Conservation (phyloP, 1,140 invertebrate genomes). For the Venturia canescens region DNA sequence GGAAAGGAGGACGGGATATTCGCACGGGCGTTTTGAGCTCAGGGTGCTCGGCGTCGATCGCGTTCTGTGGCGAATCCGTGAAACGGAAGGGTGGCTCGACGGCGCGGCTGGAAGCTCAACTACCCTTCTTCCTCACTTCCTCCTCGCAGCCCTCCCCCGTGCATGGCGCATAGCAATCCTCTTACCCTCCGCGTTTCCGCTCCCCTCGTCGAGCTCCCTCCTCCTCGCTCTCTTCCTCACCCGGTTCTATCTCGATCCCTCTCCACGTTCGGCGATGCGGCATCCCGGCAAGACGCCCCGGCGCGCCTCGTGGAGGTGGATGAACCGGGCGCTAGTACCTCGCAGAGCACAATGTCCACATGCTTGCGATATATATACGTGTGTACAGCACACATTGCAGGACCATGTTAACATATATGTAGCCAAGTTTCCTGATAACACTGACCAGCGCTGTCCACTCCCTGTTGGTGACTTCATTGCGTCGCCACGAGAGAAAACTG, state of each 20-base stretch:
- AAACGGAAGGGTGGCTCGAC: conserved; percentile 55
- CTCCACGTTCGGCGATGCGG: conserved; percentile 29
- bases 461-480: not conserved
- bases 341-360: not conserved
- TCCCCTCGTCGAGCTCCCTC: not conserved
- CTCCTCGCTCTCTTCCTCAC: not conserved
- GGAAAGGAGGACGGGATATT: not conserved
- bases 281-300: conserved; percentile 42
- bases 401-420: not conserved
- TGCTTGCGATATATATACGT: conserved; percentile 1
- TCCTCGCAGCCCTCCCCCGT: not conserved
- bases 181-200: not conserved
- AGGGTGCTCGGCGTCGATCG: conserved; percentile 50
- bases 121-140: conserved; percentile 1
- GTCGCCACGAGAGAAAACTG: not conserved
- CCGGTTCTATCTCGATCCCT: conserved; percentile 3
- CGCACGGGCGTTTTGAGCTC: conserved; percentile 38
- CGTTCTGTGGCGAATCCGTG: conserved; percentile 59
- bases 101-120: conserved; percentile 9
- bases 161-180: conserved; percentile 10
- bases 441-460: not conserved
- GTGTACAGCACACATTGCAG: not conserved
- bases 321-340: conserved; percentile 60
- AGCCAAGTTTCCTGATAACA: not conserved
- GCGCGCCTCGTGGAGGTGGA: conserved; percentile 61